These are phyloP conservation scores for Hartigia nigra DNA, from an alignment of 2,888 invertebrate genomes.

Conservation along the genomic window DNA sequence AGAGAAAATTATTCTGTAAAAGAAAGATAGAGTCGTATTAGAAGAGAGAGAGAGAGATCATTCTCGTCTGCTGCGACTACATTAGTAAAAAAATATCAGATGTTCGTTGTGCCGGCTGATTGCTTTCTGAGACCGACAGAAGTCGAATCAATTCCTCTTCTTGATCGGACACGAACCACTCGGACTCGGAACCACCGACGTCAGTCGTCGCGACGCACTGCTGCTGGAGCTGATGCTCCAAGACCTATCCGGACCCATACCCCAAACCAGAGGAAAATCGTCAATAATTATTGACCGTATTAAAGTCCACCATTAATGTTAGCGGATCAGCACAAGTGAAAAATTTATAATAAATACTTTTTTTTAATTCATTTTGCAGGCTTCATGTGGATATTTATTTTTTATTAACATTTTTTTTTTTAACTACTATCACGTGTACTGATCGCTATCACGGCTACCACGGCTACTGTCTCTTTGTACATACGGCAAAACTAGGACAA, in stretches of 20 bases:
- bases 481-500: conserved; percentile 6
- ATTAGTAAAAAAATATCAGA: conserved; percentile 57
- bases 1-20: background rate
- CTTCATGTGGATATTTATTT: background rate
- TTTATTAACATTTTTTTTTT: background rate
- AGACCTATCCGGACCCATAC: conserved; percentile 52
- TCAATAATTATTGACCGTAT: conserved; percentile 49
- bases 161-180: conserved; percentile 82
- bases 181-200: conserved; percentile 75
- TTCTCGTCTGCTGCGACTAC: conserved; percentile 34
- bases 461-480: background rate
- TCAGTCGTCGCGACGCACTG: conserved; percentile 55
- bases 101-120: conserved; percentile 54
- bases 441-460: background rate
- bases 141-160: conserved; percentile 82
- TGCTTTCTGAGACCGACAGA: conserved; percentile 70
- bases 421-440: background rate
- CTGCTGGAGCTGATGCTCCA: conserved; percentile 59
- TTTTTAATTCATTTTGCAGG: background rate
- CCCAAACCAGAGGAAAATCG: conserved; percentile 55
- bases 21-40: background rate
- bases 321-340: background rate
- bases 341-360: conserved; percentile 9
- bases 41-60: background rate
- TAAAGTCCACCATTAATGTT: conserved; percentile 53